Base-by-base conservation (phyloP, 2,888 invertebrate species). In the Drosophila maculinotata region DNA sequence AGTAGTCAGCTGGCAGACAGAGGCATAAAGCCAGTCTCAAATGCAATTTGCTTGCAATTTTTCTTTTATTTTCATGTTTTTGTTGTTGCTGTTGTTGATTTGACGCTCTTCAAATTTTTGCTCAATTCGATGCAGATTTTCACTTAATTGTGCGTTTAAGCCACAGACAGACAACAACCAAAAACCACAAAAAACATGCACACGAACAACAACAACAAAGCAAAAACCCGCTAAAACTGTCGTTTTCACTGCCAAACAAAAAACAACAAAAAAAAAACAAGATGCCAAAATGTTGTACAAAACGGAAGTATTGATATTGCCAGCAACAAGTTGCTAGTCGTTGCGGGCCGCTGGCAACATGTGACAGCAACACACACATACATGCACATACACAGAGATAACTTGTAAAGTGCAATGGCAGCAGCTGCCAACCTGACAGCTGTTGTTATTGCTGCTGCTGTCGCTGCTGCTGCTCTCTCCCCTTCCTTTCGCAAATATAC, bases 61-160 rank as follows among this genome's bases (percentile, higher is more conserved):
- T 49, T 53, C 15, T 10, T 31, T 44, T 9, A 51, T 25, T 31
- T 26, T 10, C 39, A 38, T 48, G 5, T 48, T 45, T 28, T 26
- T 15, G 31, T 39, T 47, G 15, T n/a, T 54, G 48, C 26, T n/a
- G n/a, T n/a, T n/a, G n/a, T n/a, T n/a, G n/a, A n/a, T n/a, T 51
- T 41, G 60, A 8, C 47, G 30, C 67, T 70, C 67, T 76, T 76
- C 53, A 69, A 67, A 52, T 58, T 67, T 62, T 30, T 66, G 54
- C 53, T 45, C 80, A 71, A 74, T 79, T 71, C 68, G 64, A 56
- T 78, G 83, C 71, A 76, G 58, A 79, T 81, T 81, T 81, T 83
- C 80, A 76, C 83, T 79, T 65, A 83, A 79, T 76, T 67, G 79
- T 83, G 70, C 67, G 45, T 63, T 70, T 48, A 28, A 52, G 48